Conservation (phyloP, 2,888 invertebrate species). For the Ochlodes sylvanus region DNA sequence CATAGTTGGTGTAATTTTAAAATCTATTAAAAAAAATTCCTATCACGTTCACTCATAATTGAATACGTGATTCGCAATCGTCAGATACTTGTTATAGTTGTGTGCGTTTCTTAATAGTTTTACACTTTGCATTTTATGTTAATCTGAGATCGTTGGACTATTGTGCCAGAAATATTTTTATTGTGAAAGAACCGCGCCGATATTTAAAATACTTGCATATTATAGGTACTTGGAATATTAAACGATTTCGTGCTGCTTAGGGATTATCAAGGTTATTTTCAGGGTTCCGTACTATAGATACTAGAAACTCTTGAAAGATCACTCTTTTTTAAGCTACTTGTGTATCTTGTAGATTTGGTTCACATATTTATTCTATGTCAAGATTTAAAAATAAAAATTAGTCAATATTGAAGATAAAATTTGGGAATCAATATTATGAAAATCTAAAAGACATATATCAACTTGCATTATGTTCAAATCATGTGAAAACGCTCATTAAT, state of each 20-base stretch:
- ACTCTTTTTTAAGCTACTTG: too few species aligned
- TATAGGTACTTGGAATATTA: slow-evolving; percentile 24
- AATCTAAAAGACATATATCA: too few species aligned
- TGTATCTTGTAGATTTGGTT: too few species aligned
- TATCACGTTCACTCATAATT: slow-evolving; percentile 59
- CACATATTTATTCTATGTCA: too few species aligned
- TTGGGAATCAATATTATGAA: too few species aligned
- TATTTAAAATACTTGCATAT: slow-evolving; percentile 34
- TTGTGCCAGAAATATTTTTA: slow-evolving; percentile 45
- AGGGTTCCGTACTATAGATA: neutral
- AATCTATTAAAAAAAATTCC: slow-evolving; percentile 45
- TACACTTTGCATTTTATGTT: slow-evolving; percentile 71
- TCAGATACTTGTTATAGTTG: slow-evolving; percentile 54
- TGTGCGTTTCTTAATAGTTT: slow-evolving; percentile 43
- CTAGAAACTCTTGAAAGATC: too few species aligned
- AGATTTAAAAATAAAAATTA: too few species aligned
- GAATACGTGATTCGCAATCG: slow-evolving; percentile 65
- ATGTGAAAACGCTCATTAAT: too few species aligned
- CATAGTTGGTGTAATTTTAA: slow-evolving; percentile 37
- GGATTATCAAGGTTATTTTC: slow-evolving; percentile 7
- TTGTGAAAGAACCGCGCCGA: slow-evolving; percentile 27
- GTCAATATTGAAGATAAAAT: too few species aligned
- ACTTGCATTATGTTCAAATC: too few species aligned
- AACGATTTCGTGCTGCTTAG: slow-evolving; percentile 23
- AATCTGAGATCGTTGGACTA: slow-evolving; percentile 47